phyloP scores from a whole-genome alignment of 2,888 invertebrate species.

The Drosophila quasianomalipes region DNA sequence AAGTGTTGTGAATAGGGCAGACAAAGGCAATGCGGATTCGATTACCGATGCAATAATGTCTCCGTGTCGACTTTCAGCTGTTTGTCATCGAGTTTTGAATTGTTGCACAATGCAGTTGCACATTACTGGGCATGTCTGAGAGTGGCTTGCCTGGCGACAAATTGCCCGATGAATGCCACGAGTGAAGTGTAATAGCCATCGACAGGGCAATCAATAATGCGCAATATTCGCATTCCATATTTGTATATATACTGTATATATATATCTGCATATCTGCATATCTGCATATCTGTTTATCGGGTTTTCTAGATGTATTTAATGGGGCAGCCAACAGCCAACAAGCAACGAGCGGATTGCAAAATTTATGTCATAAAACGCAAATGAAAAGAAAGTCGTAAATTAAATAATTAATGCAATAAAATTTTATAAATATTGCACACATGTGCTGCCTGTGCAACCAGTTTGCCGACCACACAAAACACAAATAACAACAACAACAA shows the following conservation, averaged over 20 bases:
- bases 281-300: conserved; percentile 18
- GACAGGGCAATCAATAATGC: conserved; percentile 39
- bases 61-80: conserved; percentile 19
- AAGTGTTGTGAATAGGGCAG: conserved; percentile 21
- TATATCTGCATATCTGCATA: not conserved
- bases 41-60: conserved; percentile 36
- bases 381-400: conserved; percentile 74
- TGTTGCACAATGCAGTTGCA: conserved; percentile 20
- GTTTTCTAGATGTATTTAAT: conserved; percentile 30
- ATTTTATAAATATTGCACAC: conserved; percentile 71
- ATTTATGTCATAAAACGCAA: conserved; percentile 58
- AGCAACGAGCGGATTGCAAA: conserved; percentile 45
- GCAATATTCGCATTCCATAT: conserved; percentile 47
- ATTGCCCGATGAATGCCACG: conserved; percentile 50
- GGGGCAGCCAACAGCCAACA: conserved; percentile 3
- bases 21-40: conserved; percentile 12
- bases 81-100: conserved; percentile 37
- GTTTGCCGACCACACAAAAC: conserved; percentile 58
- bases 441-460: conserved; percentile 59
- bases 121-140: conserved; percentile 11
- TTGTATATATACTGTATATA: not conserved
- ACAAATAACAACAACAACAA: conserved; percentile 31
- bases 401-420: conserved; percentile 77
- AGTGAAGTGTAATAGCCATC: conserved; percentile 23
- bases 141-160: conserved; percentile 3